phyloP scores from a whole-genome alignment of 2,113 vertebrate species.

The Pyxicephalus adspersus region DNA sequence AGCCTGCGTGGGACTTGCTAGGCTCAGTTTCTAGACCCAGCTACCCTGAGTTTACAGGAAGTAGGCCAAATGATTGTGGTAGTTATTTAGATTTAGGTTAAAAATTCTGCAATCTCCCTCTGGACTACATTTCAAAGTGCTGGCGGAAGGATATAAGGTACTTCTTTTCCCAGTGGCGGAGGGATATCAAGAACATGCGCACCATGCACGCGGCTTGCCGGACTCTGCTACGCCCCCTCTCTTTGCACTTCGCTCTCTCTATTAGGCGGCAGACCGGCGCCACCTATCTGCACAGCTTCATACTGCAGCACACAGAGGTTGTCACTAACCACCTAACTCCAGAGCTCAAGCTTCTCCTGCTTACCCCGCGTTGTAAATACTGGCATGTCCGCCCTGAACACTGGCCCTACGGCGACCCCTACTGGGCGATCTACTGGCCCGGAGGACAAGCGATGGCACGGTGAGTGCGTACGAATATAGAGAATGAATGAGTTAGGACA shows the following conservation, averaged over 20 bases:
- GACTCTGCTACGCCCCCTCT: background rate
- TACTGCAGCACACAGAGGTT: conserved; percentile 85
- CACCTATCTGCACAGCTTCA: conserved; percentile 65
- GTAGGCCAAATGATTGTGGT: too few species aligned
- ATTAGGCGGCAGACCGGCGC: background rate
- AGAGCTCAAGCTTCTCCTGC: conserved; percentile 83
- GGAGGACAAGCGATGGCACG: conserved; percentile 91
- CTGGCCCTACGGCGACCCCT: conserved; percentile 91
- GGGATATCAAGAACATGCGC: background rate
- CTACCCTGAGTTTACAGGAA: too few species aligned
- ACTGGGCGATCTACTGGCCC: conserved; percentile 96
- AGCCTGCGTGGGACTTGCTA: too few species aligned
- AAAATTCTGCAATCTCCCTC: too few species aligned
- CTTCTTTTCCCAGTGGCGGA: background rate
- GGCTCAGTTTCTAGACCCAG: too few species aligned
- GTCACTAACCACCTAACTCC: conserved; percentile 82
- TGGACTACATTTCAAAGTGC: too few species aligned
- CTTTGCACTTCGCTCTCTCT: background rate
- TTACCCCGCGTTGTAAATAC: conserved; percentile 86
- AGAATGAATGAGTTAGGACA: background rate
- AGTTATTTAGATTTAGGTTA: too few species aligned
- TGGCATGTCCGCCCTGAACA: conserved; percentile 85
- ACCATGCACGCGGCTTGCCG: background rate
- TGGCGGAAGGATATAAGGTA: background rate
- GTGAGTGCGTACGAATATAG: conserved; percentile 63